Base-by-base conservation (phyloP, 2,113 vertebrate species). In the Misgurnus mizolepis region DNA sequence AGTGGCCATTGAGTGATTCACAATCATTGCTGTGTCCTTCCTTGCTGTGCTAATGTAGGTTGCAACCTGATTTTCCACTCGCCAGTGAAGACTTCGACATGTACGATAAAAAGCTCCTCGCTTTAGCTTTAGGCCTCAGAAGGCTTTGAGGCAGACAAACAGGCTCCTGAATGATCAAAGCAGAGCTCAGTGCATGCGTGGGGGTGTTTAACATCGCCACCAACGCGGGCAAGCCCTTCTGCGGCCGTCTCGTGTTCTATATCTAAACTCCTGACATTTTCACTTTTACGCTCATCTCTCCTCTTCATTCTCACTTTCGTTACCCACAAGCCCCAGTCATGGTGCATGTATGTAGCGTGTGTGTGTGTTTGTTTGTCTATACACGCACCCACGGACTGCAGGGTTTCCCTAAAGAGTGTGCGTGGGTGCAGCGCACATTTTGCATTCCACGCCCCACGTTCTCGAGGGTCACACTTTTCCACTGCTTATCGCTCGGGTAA, bases 181-280 rank as follows among this genome's bases (percentile, higher is more conserved):
- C 39, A 11, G 64, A 75, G 40, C 14, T 49, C 70, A 70, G 58
- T 5, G 14, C 41, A 40, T 12, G 22, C 49, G 18, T 22, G 71
- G 71, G 83, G 60, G 86, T 82, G 83, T 68, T 87, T 87, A 89
- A 87, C 88, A 85, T 90, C 43, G 70, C 89, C 90, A 88, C 91
- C 91, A 78, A 90, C 89, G 86, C 91, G 91, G 91, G 89, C 92
- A 92, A 92, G 88, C 91, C 91, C 91, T 91, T 91, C 80, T 87
- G 89, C 87, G 86, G 88, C 86, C 88, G 78, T 86, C 89, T 91
- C 88, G 61, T 73, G 55, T 80, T 77, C 82, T 84, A 90, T 90
- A 87, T 89, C 81, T 88, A 81, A 88, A 87, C 81, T 88, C 88
- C 49, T 86, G 92, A 89, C 87, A 91, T 89, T 91, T 92, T 89